Evolutionary conservation across 2,797 vertebrate species (phyloP).

Genomic region (Denticeps clupeoides): DNA sequence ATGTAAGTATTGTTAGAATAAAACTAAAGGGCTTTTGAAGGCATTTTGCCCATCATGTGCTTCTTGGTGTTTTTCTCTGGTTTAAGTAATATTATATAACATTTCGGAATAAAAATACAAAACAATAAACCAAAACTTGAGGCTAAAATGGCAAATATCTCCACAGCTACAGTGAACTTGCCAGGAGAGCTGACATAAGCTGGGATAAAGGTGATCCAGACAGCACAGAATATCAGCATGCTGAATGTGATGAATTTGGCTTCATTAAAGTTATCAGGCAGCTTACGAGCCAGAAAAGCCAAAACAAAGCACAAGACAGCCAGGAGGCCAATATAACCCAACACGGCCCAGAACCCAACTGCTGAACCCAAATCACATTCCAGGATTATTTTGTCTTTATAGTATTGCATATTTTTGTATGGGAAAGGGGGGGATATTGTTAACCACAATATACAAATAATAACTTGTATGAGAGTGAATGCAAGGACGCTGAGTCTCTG

Average conservation of each 20-base stretch:
- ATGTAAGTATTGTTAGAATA: too few relatives aligned
- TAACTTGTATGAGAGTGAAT: constrained; percentile 23
- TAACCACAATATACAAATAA: constrained; percentile 24
- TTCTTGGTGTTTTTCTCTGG: constrained; percentile 39
- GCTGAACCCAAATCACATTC: constrained; percentile 24
- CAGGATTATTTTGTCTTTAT: constrained; percentile 22
- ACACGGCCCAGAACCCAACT: constrained; percentile 21
- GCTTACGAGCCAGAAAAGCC: constrained; percentile 18
- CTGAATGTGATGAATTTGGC: constrained; percentile 34
- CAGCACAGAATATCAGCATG: constrained; percentile 27
- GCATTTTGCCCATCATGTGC: constrained; percentile 30
- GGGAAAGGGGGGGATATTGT: constrained; percentile 21
- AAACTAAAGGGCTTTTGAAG: too few relatives aligned
- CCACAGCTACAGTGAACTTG: constrained; percentile 24
- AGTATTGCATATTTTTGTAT: constrained; percentile 15
- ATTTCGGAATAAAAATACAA: constrained; percentile 33
- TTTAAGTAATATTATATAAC: constrained; percentile 26
- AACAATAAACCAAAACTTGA: constrained; percentile 27
- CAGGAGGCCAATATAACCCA: constrained; percentile 27
- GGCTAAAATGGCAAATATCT: constrained; percentile 32
- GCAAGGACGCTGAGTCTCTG: constrained; percentile 26
- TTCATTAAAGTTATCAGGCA: constrained; percentile 26
- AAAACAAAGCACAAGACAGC: constrained; percentile 25
- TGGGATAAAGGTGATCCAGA: constrained; percentile 28
- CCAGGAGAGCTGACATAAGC: constrained; percentile 23